Evolutionary conservation across 2,113 vertebrate species (phyloP).

Genomic region (Lepisosteus oculatus): DNA sequence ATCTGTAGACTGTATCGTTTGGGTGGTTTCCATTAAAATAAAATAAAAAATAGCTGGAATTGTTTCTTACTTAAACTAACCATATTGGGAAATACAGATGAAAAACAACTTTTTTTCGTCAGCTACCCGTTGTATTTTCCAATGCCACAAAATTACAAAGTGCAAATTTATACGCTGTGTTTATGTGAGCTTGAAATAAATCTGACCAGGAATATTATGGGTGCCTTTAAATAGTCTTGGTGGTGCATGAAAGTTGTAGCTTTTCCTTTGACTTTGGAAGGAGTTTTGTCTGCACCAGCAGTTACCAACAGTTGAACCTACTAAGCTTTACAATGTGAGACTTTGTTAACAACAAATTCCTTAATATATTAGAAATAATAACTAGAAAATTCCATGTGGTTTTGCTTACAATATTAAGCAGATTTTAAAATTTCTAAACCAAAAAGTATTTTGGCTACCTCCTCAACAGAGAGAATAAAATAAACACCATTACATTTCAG

Average conservation of each 20-base stretch:
- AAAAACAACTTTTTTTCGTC: constrained; percentile 27
- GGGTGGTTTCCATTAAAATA: constrained; percentile 8
- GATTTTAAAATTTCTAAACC: too few species aligned
- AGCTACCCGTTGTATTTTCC: constrained; percentile 41
- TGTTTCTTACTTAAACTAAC: constrained; percentile 11
- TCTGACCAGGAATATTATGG: constrained; percentile 33
- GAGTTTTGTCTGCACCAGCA: constrained; percentile 11
- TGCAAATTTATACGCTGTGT: constrained; percentile 55
- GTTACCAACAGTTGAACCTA: neutral
- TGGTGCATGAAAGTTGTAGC: neutral
- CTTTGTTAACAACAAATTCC: too few species aligned
- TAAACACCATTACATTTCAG: too few species aligned
- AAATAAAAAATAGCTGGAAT: neutral
- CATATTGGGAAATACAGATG: constrained; percentile 15
- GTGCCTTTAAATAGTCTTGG: constrained; percentile 16
- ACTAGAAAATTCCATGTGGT: too few species aligned
- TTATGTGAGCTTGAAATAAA: constrained; percentile 63
- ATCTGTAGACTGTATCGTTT: constrained; percentile 3
- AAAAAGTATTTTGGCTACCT: too few species aligned
- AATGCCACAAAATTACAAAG: constrained; percentile 63
- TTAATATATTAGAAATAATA: too few species aligned
- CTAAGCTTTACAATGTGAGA: constrained; percentile 20
- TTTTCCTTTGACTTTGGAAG: constrained; percentile 18
- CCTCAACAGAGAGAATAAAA: too few species aligned
- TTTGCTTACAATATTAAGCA: too few species aligned